Base-by-base conservation (phyloP, 1,140 invertebrate species). In the Physella acuta region DNA sequence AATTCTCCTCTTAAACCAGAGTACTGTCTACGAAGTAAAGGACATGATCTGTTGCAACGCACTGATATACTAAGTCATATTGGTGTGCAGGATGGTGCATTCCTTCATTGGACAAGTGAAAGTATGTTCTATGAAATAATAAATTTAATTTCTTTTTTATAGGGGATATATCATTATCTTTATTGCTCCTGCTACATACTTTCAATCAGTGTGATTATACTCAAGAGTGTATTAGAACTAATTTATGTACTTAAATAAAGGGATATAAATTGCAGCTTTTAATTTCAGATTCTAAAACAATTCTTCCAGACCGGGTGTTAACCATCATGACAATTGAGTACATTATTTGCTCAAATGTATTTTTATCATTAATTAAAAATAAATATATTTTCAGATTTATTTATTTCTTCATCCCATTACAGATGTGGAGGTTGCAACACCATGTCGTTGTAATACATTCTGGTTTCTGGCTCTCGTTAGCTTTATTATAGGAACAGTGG, bases 391-490 rank as follows among this genome's bases (percentile, higher is more conserved):
- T n/a, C n/a, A n/a, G n/a, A 71, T 71, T 73, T 20, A 44, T 44
- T 44, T 44, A 8, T 11, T 44, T 44, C 39, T 44, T 44, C 39
- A 44, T 11, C 8, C 8, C 59, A 55, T 76, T 73, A 34, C 64
- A 79, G 76, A 61, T 61, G 73, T 73, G n/a, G 70, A 75, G 11
- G 64, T 74, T 26, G 16, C 4, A 36, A 37, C 31, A n/a, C 3
- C 1, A 2, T 30, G 44, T 49, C 67, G 74, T 14, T 85, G 80
- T 72, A 82, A 81, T 61, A 74, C 78, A 8, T 85, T 81, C 81
- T 85, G 79, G 76, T 78, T 80, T 33, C 31, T 85, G 61, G 80
- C 78, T 14, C 71, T 72, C n/a, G 61, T 84, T 20, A 77, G 79
- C 51, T 59, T 85, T 3, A 33, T 85, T 3, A 81, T 84, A 53